These are phyloP conservation scores for Aleadryas rufinucha DNA, from an alignment of 2,113 vertebrate genomes.

Conservation along the genomic window DNA sequence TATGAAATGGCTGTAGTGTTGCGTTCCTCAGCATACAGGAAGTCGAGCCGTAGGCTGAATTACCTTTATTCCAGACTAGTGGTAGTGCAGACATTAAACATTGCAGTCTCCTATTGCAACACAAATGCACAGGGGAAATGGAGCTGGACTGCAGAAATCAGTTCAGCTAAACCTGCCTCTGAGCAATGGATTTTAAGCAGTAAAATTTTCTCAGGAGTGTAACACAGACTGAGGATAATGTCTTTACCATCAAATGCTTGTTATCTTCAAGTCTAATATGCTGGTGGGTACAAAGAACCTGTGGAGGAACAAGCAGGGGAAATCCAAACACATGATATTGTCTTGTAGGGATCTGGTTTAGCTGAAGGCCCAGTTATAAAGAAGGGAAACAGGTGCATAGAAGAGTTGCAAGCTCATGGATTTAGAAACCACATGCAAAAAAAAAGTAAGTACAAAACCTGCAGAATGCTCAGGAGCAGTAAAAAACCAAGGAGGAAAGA, in stretches of 20 bases:
- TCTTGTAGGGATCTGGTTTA: not conserved
- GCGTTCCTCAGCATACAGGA: not conserved
- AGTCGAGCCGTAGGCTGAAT: not conserved
- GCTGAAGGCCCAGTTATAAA: not conserved
- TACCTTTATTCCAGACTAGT: not conserved
- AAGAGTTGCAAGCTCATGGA: not conserved
- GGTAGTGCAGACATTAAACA: not conserved
- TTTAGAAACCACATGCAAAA: not conserved
- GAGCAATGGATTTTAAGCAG: not conserved
- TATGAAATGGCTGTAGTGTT: not conserved
- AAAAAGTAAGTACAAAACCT: not conserved
- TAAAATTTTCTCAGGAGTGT: not conserved
- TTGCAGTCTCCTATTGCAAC: not conserved
- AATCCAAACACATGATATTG: not conserved
- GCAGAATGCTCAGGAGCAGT: not conserved
- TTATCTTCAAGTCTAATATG: not conserved
- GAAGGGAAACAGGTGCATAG: not conserved
- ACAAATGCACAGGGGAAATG: not conserved
- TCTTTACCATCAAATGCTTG: not conserved
- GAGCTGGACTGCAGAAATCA: not conserved
- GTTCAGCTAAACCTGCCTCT: not conserved
- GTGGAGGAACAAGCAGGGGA: not conserved
- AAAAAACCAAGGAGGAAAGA: not conserved
- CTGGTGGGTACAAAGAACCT: not conserved
- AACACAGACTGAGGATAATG: not conserved